phyloP scores from a whole-genome alignment of 1,140 invertebrate genomes.

The Trissolcus basalis region DNA sequence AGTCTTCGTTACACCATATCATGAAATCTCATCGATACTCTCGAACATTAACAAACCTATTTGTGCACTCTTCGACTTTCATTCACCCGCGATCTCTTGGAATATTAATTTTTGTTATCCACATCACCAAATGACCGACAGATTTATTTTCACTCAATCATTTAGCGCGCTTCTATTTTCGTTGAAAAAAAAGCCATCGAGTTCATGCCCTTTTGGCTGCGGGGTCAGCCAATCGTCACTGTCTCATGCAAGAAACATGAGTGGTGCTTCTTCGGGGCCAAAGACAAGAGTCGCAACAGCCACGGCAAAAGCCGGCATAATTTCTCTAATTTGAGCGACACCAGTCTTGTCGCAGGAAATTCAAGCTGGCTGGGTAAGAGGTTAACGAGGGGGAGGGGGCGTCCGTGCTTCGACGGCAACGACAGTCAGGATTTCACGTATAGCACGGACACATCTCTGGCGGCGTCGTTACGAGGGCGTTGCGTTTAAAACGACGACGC shows the following conservation, averaged over 20 bases:
- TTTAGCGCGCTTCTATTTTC: background rate
- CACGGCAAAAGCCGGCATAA: slow-evolving; percentile 48
- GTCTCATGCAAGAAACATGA: slow-evolving; percentile 43
- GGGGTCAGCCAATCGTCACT: slow-evolving; percentile 22
- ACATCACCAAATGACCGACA: too few relatives aligned
- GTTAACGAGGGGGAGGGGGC: slow-evolving; percentile 49
- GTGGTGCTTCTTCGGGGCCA: slow-evolving; percentile 21
- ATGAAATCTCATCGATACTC: too few relatives aligned
- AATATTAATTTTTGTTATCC: too few relatives aligned
- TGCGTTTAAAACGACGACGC: slow-evolving; percentile 70
- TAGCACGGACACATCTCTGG: slow-evolving; percentile 63
- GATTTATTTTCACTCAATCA: background rate
- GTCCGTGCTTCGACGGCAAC: slow-evolving; percentile 49
- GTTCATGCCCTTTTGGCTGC: too few relatives aligned
- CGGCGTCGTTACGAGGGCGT: slow-evolving; percentile 70
- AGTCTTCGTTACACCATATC: too few relatives aligned
- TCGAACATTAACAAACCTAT: too few relatives aligned
- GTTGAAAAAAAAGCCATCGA: background rate
- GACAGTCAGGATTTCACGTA: slow-evolving; percentile 53
- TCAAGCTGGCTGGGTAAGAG: slow-evolving; percentile 56
- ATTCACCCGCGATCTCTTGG: too few relatives aligned
- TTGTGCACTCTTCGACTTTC: too few relatives aligned
- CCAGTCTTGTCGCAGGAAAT: slow-evolving; percentile 57
- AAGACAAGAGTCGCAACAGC: slow-evolving; percentile 43
- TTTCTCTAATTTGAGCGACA: slow-evolving; percentile 60